A percentile compares a stretch with the other conserved stretches of the same genome.
These are phyloP conservation scores for Xyrauchen texanus DNA, from an alignment of 2,113 vertebrate species.

Conservation along the genomic window DNA sequence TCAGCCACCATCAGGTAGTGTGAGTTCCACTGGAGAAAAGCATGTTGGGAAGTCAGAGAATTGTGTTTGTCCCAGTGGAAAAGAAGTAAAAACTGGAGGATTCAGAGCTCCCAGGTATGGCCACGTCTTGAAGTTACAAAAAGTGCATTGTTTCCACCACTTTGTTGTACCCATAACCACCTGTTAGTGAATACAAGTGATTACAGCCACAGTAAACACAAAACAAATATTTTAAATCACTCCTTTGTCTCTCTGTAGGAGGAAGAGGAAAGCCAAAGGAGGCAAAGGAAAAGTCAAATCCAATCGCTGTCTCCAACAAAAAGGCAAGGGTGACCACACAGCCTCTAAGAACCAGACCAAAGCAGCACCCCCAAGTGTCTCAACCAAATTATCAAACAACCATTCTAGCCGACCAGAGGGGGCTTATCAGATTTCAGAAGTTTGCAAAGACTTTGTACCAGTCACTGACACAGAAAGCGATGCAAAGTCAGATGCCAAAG, in stretches of 20 bases:
- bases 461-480: conserved; percentile 37
- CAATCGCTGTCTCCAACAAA: conserved; percentile 64
- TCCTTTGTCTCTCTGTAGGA: conserved; percentile 60
- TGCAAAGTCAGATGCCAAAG: conserved; percentile 12
- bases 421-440: conserved; percentile 26
- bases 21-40: conserved; percentile 36
- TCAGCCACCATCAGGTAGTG: conserved; percentile 35
- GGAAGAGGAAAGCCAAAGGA: conserved; percentile 75
- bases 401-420: conserved; percentile 50
- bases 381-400: conserved; percentile 44
- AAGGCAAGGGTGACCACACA: conserved; percentile 40
- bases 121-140: neutral
- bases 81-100: conserved; percentile 73
- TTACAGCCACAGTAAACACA: no score
- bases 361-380: conserved; percentile 51
- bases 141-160: no score
- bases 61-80: conserved; percentile 67
- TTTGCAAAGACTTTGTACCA: conserved; percentile 35
- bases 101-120: conserved; percentile 74
- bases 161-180: no score
- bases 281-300: conserved; percentile 70
- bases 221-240: neutral
- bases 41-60: conserved; percentile 62
- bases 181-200: no score
- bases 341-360: conserved; percentile 62